phyloP scores from a whole-genome alignment of 2,888 invertebrate species.

The Orthosia gothica region DNA sequence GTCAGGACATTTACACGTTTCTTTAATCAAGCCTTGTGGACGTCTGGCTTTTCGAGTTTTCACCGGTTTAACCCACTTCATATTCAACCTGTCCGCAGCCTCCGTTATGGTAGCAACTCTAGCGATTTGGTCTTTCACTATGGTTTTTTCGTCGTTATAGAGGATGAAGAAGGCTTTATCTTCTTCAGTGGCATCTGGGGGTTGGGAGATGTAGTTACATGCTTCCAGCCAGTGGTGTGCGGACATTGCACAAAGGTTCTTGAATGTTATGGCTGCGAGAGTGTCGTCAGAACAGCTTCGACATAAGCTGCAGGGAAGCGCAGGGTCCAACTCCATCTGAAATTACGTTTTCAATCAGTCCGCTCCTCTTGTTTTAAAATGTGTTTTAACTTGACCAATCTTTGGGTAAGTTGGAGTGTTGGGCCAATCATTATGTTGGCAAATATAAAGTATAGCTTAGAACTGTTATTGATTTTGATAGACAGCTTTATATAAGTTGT shows the following conservation, averaged over 20 bases:
- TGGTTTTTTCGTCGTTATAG: conserved; percentile 68
- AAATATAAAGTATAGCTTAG: neutral
- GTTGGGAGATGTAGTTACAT: conserved; percentile 66
- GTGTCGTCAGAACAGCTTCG: conserved; percentile 77
- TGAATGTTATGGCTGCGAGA: conserved; percentile 76
- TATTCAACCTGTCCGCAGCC: conserved; percentile 72
- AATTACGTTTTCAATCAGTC: conserved; percentile 86
- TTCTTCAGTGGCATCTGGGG: conserved; percentile 64
- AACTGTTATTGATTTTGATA: conserved; percentile 13
- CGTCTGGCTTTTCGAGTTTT: conserved; percentile 37
- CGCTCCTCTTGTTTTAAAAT: conserved; percentile 72
- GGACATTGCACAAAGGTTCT: conserved; percentile 76
- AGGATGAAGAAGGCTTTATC: conserved; percentile 78
- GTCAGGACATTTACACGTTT: conserved; percentile 73
- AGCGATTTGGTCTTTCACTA: conserved; percentile 71
- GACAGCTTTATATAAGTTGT: neutral
- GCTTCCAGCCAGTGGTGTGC: conserved; percentile 76
- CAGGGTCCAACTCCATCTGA: conserved; percentile 83
- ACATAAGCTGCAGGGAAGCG: conserved; percentile 82
- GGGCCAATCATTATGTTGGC: conserved; percentile 11
- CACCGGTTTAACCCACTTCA: conserved; percentile 46
- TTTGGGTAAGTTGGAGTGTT: conserved; percentile 39
- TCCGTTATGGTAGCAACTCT: conserved; percentile 56
- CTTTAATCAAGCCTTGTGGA: conserved; percentile 12
- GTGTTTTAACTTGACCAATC: conserved; percentile 52